Conservation (phyloP, 2,797 vertebrate species). For the Chanos chanos region DNA sequence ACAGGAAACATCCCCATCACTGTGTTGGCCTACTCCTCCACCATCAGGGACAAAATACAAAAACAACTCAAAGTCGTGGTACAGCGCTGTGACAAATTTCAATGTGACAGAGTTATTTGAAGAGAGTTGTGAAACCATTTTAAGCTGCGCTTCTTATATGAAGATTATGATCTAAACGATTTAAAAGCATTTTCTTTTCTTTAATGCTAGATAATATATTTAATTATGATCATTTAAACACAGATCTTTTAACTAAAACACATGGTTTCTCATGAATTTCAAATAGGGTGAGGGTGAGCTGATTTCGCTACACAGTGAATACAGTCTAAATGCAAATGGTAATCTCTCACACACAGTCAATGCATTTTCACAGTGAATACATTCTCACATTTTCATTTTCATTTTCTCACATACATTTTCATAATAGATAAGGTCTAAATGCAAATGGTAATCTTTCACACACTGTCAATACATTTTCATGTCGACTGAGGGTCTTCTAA, state of each 20-base stretch:
- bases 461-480: neutral
- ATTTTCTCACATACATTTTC: too few species aligned
- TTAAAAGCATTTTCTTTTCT: too few species aligned
- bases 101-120: too few species aligned
- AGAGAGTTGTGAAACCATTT: neutral
- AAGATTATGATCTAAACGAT: too few species aligned
- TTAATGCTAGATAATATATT: neutral
- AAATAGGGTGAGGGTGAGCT: slow-evolving; percentile 52
- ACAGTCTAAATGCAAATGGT: slow-evolving; percentile 39
- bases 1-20: slow-evolving; percentile 60
- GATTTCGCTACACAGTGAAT: slow-evolving; percentile 24
- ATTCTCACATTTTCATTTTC: too few species aligned
- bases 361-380: neutral
- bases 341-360: neutral
- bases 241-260: neutral
- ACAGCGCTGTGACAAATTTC: slow-evolving; percentile 3
- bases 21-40: slow-evolving; percentile 42
- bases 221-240: neutral
- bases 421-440: slow-evolving; percentile 37
- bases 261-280: neutral
- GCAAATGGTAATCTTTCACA: slow-evolving; percentile 27
- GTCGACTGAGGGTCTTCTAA: too few species aligned
- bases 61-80: slow-evolving; percentile 65
- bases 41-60: slow-evolving; percentile 45
- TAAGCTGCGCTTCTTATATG: neutral